These are phyloP conservation scores for Syngnathus typhle DNA, from an alignment of 2,113 vertebrate species.

Conservation along the genomic window DNA sequence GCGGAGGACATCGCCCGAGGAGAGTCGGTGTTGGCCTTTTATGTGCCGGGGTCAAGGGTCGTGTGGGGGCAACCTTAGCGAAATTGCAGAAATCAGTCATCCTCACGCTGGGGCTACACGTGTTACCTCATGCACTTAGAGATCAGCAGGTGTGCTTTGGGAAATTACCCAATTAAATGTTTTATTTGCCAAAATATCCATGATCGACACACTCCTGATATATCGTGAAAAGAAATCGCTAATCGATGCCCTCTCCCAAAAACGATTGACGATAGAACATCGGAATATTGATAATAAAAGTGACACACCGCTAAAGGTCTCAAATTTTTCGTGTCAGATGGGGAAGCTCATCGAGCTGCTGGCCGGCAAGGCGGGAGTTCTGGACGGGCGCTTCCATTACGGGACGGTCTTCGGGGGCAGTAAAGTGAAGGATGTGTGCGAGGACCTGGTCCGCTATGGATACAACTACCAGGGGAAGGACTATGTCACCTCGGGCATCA, in stretches of 20 bases:
- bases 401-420: slow-evolving; percentile 96
- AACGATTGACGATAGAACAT: too few species aligned
- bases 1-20: slow-evolving; percentile 57
- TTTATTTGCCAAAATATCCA: neutral
- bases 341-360: slow-evolving; percentile 94
- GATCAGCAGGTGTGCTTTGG: too few species aligned
- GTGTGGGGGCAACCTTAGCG: slow-evolving; percentile 48
- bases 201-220: too few species aligned
- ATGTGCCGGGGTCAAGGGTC: slow-evolving; percentile 66
- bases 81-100: slow-evolving; percentile 62
- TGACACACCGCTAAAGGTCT: slow-evolving; percentile 4
- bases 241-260: too few species aligned
- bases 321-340: slow-evolving; percentile 70
- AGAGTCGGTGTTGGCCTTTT: slow-evolving; percentile 69
- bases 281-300: slow-evolving; percentile 4
- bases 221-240: too few species aligned
- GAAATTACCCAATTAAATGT: neutral
- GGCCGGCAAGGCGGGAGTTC: slow-evolving; percentile 91
- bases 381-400: slow-evolving; percentile 93
- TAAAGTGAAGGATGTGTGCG: slow-evolving; percentile 97
- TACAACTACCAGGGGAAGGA: slow-evolving; percentile 99
- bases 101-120: slow-evolving; percentile 37
- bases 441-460: slow-evolving; percentile 92
- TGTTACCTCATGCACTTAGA: slow-evolving; percentile 36
- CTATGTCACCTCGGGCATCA: slow-evolving; percentile 97